Percentiles rank a stretch among this genome's conserved stretches.
Conservation (phyloP, 2,113 vertebrate genomes). For the Tyto alba region DNA sequence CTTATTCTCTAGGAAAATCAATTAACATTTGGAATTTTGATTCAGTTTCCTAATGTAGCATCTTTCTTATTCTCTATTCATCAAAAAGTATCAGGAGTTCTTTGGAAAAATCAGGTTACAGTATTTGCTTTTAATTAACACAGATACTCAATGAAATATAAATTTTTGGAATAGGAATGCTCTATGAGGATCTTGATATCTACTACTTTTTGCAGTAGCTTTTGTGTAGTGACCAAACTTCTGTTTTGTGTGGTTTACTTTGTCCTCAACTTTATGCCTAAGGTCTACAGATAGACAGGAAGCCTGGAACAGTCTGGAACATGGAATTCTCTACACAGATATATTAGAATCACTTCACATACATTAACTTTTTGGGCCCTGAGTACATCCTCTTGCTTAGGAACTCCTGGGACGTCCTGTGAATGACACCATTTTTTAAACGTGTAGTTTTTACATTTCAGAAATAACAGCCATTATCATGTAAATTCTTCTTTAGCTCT, state of each 20-base stretch:
- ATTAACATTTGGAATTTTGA: background rate
- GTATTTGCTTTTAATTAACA: background rate
- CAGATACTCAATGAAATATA: background rate
- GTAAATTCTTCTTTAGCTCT: background rate
- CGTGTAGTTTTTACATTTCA: background rate
- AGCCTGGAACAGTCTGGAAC: background rate
- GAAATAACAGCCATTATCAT: background rate
- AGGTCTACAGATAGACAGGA: background rate
- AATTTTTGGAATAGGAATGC: background rate
- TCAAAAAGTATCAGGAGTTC: accelerated
- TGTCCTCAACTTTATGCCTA: background rate
- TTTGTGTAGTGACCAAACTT: background rate
- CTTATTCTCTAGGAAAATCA: background rate
- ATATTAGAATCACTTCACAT: background rate
- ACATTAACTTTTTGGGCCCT: accelerated
- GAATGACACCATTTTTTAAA: background rate
- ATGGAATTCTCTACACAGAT: background rate
- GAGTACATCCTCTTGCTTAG: background rate
- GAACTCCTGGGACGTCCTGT: background rate
- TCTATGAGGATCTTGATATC: background rate
- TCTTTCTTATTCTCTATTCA: background rate
- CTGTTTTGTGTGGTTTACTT: background rate
- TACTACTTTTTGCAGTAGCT: background rate
- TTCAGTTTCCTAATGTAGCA: background rate
- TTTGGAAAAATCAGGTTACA: background rate